Evolutionary conservation across 2,888 invertebrate species (phyloP).

Genomic region (Mylabris sibirica): DNA sequence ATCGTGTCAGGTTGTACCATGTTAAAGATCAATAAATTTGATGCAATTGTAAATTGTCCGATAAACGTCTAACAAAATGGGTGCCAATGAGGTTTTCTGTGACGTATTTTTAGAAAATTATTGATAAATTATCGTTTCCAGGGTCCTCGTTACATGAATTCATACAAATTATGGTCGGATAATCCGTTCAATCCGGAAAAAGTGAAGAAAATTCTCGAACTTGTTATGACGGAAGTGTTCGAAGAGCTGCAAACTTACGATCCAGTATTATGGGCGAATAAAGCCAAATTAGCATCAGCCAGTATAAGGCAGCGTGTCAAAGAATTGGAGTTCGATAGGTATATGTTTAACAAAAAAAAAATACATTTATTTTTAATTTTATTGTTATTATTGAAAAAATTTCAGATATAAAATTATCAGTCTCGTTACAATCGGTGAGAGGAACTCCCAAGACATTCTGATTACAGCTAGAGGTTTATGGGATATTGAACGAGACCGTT

Average conservation of each 20-base stretch:
- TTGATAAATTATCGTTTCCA: conserved; percentile 40
- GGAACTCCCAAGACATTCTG: conserved; percentile 66
- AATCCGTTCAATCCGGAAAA: conserved; percentile 70
- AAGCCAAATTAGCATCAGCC: conserved; percentile 66
- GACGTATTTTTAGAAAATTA: not conserved
- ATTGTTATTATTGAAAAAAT: conserved; percentile 37
- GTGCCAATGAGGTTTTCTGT: not conserved
- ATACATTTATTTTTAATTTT: not conserved
- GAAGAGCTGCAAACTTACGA: conserved; percentile 67
- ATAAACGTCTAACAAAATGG: not conserved
- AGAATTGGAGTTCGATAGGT: conserved; percentile 75
- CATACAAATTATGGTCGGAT: conserved; percentile 70
- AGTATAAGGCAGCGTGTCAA: conserved; percentile 69
- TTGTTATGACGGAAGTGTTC: conserved; percentile 67
- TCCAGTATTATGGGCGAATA: conserved; percentile 65
- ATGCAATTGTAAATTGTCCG: not conserved
- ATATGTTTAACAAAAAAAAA: not conserved
- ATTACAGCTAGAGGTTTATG: conserved; percentile 72
- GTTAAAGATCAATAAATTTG: not conserved
- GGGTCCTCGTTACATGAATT: conserved; percentile 66
- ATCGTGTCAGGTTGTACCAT: conserved; percentile 9
- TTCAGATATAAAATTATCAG: conserved; percentile 73
- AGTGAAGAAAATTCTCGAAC: conserved; percentile 68
- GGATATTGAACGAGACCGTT: conserved; percentile 72
- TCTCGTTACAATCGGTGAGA: conserved; percentile 72